These are phyloP conservation scores for Columba livia DNA, from an alignment of 2,113 vertebrate species.

Conservation along the genomic window DNA sequence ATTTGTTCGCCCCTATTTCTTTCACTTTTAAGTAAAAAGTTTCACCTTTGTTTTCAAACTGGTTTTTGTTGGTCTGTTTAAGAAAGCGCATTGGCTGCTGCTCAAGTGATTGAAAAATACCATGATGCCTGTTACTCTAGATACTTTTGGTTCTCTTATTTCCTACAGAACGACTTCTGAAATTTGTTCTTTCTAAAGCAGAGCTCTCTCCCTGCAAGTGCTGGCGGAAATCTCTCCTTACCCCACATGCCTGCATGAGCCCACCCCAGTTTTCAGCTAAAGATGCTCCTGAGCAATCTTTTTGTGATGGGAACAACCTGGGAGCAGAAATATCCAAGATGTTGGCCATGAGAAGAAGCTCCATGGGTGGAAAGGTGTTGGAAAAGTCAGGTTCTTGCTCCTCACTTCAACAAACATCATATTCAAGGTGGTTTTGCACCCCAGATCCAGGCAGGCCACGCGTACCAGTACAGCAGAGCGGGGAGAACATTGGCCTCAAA, in stretches of 20 bases:
- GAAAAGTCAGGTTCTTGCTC: background rate
- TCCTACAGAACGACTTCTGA: no score
- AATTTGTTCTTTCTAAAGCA: background rate
- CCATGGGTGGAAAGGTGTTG: background rate
- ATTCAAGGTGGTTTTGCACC: background rate
- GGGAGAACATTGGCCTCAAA: background rate
- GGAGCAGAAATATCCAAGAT: background rate
- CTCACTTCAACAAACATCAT: no score
- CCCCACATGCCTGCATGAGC: rapidly evolving
- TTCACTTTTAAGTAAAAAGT: background rate
- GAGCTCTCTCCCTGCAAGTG: background rate
- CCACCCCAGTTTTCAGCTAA: background rate
- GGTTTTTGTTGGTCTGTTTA: background rate
- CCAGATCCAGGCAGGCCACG: background rate
- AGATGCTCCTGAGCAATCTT: background rate
- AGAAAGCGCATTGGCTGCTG: background rate
- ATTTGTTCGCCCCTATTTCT: background rate
- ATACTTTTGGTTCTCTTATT: no score
- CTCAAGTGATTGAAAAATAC: no score
- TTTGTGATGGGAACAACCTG: background rate
- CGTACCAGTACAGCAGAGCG: rapidly evolving
- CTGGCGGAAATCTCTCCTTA: background rate
- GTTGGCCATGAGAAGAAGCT: background rate
- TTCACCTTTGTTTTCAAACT: background rate
- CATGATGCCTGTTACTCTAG: no score